Base-by-base conservation (phyloP, 2,888 invertebrate species). In the Polyploca ridens region DNA sequence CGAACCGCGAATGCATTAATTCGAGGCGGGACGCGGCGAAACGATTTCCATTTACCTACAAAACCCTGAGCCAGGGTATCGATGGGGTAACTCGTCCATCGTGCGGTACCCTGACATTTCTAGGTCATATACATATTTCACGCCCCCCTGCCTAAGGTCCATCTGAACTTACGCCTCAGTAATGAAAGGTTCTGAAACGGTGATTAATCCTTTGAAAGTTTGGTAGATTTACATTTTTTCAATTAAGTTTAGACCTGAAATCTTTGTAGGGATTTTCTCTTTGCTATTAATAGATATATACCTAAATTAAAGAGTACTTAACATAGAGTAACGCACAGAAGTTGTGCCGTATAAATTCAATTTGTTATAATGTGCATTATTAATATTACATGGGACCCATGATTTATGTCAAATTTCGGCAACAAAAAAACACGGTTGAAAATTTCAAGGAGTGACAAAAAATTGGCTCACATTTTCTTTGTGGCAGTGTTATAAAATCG, bases 121-220 rank as follows among this genome's bases (percentile, higher is more conserved):
- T 54, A 54, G 54, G 54, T 54, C 54, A 54, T 19, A 54, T 19
- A 54, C 49, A 54, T 54, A 19, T 54, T 54, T 54, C 54, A 54
- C 54, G 54, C 19, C 19, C 54, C 5, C 7, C 44, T 5, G 46
- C 46, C 6, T 46, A 19, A 19, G 54, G 19, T 19, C 54, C 54
- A 54, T 0, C 46, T 46, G n/a, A 46, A 19, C n/a, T 54, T 54
- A 19, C 54, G 54, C 54, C 54, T 54, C 54, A 54, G 4, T 54
- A 54, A 54, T 8, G 8, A 49, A 54, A 54, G 54, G 54, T 19
- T 54, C 54, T 10, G 19, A 16, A 54, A 54, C 54, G 19, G 3
- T 54, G 19, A 54, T 54, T 54, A 54, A 54, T 16, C 54, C 54
- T 19, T 54, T 54, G 19, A 54, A 54, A 54, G 10, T 4, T 6